Evolutionary conservation across 2,888 invertebrate genomes (phyloP), one percentile per base, ranked within the genome.

Genomic region (Philhelius pedissequus): DNA sequence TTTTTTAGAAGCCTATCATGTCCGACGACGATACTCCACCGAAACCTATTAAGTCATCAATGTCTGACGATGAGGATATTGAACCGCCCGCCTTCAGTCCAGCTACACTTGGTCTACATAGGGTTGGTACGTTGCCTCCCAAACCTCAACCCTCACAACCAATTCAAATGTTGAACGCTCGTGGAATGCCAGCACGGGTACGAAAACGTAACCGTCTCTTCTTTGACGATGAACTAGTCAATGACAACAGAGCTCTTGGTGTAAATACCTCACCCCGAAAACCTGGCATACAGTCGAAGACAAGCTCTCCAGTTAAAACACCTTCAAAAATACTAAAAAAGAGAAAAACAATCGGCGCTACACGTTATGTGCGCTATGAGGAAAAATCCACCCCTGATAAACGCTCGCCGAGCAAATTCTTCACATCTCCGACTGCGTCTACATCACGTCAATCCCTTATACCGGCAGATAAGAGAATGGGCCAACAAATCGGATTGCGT

Each of bases 161-260:
- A 27, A 94, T 95, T n/a, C 95, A 96, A 90, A 95, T 96, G 87
- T 92, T 97, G 2, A 97, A 97, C 90, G 95, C 96, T 2, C 93
- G 97, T 88, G 97, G 97, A 54, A 97, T 97, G 96, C 97, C 97
- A 69, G 97, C 96, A 5, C 93, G 98, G 77, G 97, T 97, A 87
- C 93, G 97, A 32, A 98, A 97, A 91, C 96, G 96, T 89, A 98
- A 98, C 91, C 94, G 95, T 88, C 93, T 97, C 71, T 97, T 97
- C 90, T 97, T 95, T 91, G 97, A 97, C 90, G 97, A 98, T 90
- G 96, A 97, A 90, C 94, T 96, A 88, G 95, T 97, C 20, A 96
- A 96, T 89, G 96, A 95, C 86, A 94, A 95, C 50, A 95, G 96
- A 88, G 95, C 96, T 58, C 94, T 96, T 18, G 95, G 96, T 13